Base-by-base conservation (phyloP, 2,113 vertebrate species). In the Coracopsis vasa region DNA sequence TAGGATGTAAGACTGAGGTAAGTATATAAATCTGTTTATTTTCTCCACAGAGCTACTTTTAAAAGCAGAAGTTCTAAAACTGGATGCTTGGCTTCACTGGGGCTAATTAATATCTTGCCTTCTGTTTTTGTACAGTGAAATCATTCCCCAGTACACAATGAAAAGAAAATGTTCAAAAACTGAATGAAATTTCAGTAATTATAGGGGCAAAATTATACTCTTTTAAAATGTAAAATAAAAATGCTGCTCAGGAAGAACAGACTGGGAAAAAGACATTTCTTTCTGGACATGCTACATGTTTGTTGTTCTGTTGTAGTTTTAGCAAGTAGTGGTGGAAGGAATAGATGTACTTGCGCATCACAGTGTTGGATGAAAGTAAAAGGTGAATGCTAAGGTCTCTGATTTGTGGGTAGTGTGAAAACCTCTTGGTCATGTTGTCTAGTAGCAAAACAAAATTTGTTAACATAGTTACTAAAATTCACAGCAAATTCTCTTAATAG, bases 391-490 rank as follows among this genome's bases (percentile, higher is more conserved):
- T 78, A 25, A 37, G 33, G 6, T 74, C 23, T 58, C 8, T 42
- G 21, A 35, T 77, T 58, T 60, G 31, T 73, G 12, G 20, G 8
- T 69, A n/a, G 19, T 24, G 16, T 62, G 48, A 75, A 65, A 88
- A 69, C 45, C 3, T 2, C 41, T 65, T 42, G 39, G 27, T 64
- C 13, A 6, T 51, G 23, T 44, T 71, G 39, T 0, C 0, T 14
- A 70, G 69, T 33, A 48, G n/a, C 72, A 74, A 66, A 45, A 5
- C 3, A 13, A 58, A 31, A 25, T 78, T 70, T 62, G 31, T 65
- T 69, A 67, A 50, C 17, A 12, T 5, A 60, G 20, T 90, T 92
- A 41, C 17, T 77, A 20, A 41, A 74, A 77, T 83, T 77, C 29
- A 17, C 20, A 64, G 35, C 10, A 67, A 33, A 42, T 70, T 50